Evolutionary conservation across 2,113 vertebrate species (phyloP), one percentile per base, ranked within the genome.

Genomic region (Australoheros scitulus): DNA sequence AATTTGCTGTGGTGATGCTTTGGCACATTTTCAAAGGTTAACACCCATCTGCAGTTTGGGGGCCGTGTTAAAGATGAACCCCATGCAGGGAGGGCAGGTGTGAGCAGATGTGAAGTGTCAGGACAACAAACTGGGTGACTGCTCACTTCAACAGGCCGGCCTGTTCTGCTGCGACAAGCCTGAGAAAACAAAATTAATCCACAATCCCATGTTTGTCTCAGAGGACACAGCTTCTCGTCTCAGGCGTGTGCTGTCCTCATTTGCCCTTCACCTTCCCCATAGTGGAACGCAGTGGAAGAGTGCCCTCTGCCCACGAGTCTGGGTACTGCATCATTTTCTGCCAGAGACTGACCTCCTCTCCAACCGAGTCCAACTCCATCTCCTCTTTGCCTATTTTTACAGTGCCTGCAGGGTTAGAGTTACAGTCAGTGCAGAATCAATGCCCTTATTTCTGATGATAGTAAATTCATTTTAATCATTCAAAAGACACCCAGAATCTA

Each of bases 301-400:
- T 96, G 88, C 98, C 98, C 96, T 99, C 98, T 2, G 97, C 98
- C 98, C 98, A 99, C 0, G 98, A 99, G 87, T 97, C 98, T 0
- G 98, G 98, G 91, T 98, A 99, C 93, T 97, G 97, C 92, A 96
- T 90, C 98, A 99, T 99, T 94, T 98, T 99, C 94, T 97, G 94
- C 98, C 98, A 99, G 72, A 99, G 93, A 83, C 95, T 97, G 77
- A 97, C 94, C 93, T 99, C 98, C 92, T 99, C 98, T 0, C 97
- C 97, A 0, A 88, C 94, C 0, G 98, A 99, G 87, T 99, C 97
- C 95, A 97, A 97, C 91, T 96, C 96, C 96, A 97, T 96, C 86
- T 98, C 97, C 64, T 96, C 95, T 47, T 94, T 93, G 86, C 96
- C 94, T 43, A 96, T 96, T 2, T 95, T 94, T 85, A 96, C 94